phyloP scores from a whole-genome alignment of 2,888 invertebrate species.

The Spialia ferax region DNA sequence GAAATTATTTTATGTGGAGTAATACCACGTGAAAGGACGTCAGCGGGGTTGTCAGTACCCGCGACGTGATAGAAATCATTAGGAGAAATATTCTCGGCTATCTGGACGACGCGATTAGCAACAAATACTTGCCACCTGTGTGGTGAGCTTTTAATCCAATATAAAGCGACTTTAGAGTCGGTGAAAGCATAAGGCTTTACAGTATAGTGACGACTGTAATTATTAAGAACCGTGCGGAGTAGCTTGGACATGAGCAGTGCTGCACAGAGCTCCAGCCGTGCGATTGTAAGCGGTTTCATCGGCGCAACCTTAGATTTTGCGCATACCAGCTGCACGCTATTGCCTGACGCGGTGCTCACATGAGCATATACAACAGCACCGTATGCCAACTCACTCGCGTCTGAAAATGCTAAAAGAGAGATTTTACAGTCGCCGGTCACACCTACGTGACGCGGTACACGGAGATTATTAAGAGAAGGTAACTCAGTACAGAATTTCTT shows the following conservation, averaged over 20 bases:
- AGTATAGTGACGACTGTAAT: conserved; percentile 12
- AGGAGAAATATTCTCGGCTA: conserved; percentile 24
- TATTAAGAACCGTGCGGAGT: conserved; percentile 21
- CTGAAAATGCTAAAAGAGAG: conserved; percentile 37
- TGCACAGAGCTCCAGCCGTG: conserved; percentile 33
- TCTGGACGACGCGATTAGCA: conserved; percentile 23
- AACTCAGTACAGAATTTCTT: conserved; percentile 34
- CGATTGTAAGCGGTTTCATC: conserved; percentile 22
- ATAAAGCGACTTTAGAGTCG: conserved; percentile 37
- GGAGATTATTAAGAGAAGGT: conserved; percentile 24
- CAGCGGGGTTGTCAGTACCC: conserved; percentile 10
- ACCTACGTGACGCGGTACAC: conserved; percentile 38
- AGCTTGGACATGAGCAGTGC: conserved; percentile 32
- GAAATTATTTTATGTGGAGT: conserved; percentile 21
- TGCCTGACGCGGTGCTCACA: conserved; percentile 6
- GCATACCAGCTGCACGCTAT: conserved; percentile 1
- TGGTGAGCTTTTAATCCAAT: conserved; percentile 41
- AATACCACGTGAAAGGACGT: conserved; percentile 24
- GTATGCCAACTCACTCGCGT: conserved; percentile 41
- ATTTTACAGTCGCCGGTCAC: conserved; percentile 19
- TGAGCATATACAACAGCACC: conserved; percentile 39
- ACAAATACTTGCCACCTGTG: conserved; percentile 41
- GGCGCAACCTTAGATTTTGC: conserved; percentile 31
- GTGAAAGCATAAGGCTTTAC: conserved; percentile 27
- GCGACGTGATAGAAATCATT: conserved; percentile 4